phyloP scores from a whole-genome alignment of 2,113 vertebrate genomes.

The Glaucidium brasilianum region DNA sequence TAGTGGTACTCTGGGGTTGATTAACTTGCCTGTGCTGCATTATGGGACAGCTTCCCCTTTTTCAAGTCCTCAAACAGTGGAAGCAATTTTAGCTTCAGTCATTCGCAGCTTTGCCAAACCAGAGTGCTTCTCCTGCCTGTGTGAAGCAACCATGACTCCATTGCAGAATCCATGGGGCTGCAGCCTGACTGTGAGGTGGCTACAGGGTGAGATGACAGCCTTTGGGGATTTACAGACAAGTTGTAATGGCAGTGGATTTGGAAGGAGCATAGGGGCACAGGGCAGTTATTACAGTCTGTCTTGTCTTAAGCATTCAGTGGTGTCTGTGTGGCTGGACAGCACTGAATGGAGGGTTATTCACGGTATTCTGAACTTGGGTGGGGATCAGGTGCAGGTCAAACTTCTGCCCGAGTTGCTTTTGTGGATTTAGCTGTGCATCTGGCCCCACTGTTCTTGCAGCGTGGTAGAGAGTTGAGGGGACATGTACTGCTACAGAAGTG shows the following conservation, averaged over 20 bases:
- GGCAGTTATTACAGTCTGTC: neutral
- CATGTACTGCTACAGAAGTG: neutral
- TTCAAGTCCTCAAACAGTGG: neutral
- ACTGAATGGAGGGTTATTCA: neutral
- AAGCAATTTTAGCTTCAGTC: neutral
- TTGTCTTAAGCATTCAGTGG: neutral
- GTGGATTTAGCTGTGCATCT: neutral
- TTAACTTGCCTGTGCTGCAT: neutral
- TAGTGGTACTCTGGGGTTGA: neutral
- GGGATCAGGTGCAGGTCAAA: neutral
- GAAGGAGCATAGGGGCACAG: accelerated
- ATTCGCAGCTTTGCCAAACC: neutral
- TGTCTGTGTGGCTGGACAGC: neutral
- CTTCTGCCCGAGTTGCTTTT: neutral
- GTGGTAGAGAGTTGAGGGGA: too few species aligned
- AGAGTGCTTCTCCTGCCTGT: neutral
- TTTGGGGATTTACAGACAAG: accelerated
- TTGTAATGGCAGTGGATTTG: neutral
- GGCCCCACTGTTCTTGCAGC: neutral
- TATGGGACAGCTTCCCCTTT: neutral
- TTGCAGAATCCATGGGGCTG: neutral
- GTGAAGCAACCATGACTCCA: accelerated
- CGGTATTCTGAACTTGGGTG: neutral
- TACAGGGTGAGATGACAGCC: neutral
- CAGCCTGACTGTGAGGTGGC: neutral